Conservation (phyloP, 92 coral and sea anemone genomes). For the Diadumene lineata region DNA sequence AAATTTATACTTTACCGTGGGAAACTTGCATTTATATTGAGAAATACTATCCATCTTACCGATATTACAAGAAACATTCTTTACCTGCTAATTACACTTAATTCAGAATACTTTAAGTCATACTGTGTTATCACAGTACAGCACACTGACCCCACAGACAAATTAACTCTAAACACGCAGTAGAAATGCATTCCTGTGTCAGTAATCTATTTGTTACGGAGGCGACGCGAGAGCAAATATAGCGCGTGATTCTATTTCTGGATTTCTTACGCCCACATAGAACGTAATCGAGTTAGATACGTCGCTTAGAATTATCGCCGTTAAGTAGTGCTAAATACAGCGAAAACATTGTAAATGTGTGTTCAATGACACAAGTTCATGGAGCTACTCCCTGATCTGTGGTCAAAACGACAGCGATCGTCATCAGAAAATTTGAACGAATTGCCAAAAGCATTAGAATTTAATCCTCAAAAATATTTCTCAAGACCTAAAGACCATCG, state of each 20-base stretch:
- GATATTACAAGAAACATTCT: background rate
- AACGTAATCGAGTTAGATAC: background rate
- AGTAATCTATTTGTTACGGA: too few species aligned
- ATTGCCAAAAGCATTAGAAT: too few species aligned
- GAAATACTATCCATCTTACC: background rate
- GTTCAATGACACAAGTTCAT: too few species aligned
- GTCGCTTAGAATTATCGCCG: background rate
- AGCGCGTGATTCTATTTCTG: background rate
- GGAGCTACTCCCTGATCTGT: background rate
- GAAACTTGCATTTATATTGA: too few species aligned
- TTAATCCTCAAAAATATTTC: too few species aligned
- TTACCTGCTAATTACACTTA: background rate
- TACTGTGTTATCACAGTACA: background rate
- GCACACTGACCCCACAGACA: background rate
- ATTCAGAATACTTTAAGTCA: background rate
- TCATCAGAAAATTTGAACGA: too few species aligned
- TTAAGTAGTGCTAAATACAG: background rate
- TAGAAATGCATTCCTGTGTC: background rate
- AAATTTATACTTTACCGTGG: too few species aligned
- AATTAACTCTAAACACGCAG: background rate
- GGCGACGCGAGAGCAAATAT: background rate
- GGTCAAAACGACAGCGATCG: background rate
- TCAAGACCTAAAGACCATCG: too few species aligned
- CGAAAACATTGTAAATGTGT: too few species aligned
- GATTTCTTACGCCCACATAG: conserved; percentile 5